Evolutionary conservation across 1,140 invertebrate species (phyloP).

Genomic region (Brachionus calyciflorus): DNA sequence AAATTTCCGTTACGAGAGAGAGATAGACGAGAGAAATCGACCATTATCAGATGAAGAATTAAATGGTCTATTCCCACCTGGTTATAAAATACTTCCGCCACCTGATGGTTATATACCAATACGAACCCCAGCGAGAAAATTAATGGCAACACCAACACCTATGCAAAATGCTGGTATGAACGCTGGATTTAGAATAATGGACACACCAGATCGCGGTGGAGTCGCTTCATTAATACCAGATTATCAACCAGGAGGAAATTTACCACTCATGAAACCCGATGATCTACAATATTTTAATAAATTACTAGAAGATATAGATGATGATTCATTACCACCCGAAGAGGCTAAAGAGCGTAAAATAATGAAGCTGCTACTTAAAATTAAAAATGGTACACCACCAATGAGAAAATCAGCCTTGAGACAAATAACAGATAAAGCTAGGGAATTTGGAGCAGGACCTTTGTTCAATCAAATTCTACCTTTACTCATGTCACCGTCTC

Average conservation of each 20-base stretch:
- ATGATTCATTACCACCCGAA: conserved; percentile 87
- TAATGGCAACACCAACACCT: conserved; percentile 95
- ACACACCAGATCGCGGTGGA: conserved; percentile 66
- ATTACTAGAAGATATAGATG: conserved; percentile 92
- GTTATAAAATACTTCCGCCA: conserved; percentile 91
- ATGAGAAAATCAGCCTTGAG: conserved; percentile 79
- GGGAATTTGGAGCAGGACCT: conserved; percentile 95
- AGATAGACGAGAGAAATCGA: conserved; percentile 95
- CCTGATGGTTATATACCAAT: conserved; percentile 95
- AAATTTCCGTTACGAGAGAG: conserved; percentile 95
- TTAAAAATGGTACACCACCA: conserved; percentile 98
- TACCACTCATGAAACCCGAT: conserved; percentile 98
- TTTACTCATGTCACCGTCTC: conserved; percentile 94
- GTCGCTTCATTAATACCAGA: conserved; percentile 77
- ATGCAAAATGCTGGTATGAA: conserved; percentile 67
- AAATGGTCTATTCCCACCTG: conserved; percentile 91
- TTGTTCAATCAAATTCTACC: conserved; percentile 98
- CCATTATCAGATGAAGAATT: conserved; percentile 94
- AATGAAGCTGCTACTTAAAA: conserved; percentile 95
- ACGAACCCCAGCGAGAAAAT: conserved; percentile 89
- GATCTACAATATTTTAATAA: conserved; percentile 99
- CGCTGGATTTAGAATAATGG: conserved; percentile 91
- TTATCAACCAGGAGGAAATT: conserved; percentile 90
- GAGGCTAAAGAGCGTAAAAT: conserved; percentile 98
- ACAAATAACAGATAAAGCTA: conserved; percentile 72